Percentiles rank a stretch among this genome's conserved stretches.
phyloP scores from a whole-genome alignment of 1,140 invertebrate genomes.

The Teleogryllus occipitalis region DNA sequence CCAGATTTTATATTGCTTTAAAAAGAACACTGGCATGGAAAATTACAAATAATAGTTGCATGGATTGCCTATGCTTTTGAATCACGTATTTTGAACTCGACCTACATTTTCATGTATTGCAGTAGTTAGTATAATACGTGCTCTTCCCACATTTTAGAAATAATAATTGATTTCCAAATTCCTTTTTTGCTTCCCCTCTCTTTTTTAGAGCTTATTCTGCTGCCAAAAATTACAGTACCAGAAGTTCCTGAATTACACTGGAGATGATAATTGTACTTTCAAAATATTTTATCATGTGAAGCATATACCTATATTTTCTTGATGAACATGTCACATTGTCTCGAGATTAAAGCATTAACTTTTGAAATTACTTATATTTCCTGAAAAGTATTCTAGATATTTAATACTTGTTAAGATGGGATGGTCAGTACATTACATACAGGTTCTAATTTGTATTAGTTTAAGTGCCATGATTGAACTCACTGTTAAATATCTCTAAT shows the following conservation, averaged over 20 bases:
- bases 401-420: neutral
- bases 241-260: no score
- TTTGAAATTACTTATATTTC: neutral
- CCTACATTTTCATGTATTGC: neutral
- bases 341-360: no score
- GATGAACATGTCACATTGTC: no score
- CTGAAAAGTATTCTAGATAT: no score
- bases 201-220: neutral
- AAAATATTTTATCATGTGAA: no score
- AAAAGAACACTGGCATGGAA: neutral
- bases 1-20: neutral
- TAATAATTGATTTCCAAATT: neutral
- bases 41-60: neutral
- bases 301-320: no score
- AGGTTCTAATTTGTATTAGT: no score
- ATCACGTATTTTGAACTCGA: neutral
- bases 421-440: neutral
- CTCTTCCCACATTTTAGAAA: neutral
- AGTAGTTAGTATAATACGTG: neutral
- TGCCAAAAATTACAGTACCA: no score
- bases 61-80: neutral
- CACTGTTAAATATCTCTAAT: neutral
- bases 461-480: neutral
- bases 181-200: neutral
- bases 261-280: no score